Base-by-base conservation (phyloP, 2,113 vertebrate species). In the Orycteropus afer region DNA sequence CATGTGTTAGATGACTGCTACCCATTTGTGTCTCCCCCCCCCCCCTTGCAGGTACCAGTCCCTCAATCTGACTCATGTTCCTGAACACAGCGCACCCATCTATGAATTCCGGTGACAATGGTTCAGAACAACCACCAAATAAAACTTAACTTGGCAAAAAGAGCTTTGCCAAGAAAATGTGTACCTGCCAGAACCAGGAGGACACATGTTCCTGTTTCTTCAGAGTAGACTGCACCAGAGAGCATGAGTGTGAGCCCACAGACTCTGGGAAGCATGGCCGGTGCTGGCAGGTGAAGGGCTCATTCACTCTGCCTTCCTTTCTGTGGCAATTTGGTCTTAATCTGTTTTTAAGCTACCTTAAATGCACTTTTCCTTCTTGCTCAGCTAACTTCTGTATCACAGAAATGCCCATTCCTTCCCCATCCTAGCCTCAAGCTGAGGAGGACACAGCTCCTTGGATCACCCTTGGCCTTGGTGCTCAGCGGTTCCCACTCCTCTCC, bases 101-200 rank as follows among this genome's bases (percentile, higher is more conserved):
- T 99, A 99, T 22, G 99, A 99, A 95, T 99, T 99, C 97, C 99
- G 99, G 98, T 99, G 99, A 99, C 98, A 97, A 87, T 86, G 76
- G 94, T 47, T 96, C 77, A n/a, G 89, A 93, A 86, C 89, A 95
- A 96, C 89, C 84, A 95, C 91, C 40, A 2, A 97, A 96, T 97
- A 77, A 97, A 98, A 96, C 98, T 97, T 97, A 97, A 76, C 9
- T 29, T 97, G 98, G 98, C 98, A 98, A 97, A 97, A 98, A 96
- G 89, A 90, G 94, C 97, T 87, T 98, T 96, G 98, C 97, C 96
- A 73, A 95, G 97, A 98, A 97, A 97, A 96, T 96, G 95, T 98
- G 97, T 97, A 98, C 98, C 98, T 97, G 98, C 96, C 55, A 85
- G 98, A 97, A 96, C 97, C 96, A 90, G 90, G 93, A 98, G 95